Evolutionary conservation across 1,140 invertebrate species (phyloP), one percentile per base, ranked within the genome.

Genomic region (Drosophila funebris): DNA sequence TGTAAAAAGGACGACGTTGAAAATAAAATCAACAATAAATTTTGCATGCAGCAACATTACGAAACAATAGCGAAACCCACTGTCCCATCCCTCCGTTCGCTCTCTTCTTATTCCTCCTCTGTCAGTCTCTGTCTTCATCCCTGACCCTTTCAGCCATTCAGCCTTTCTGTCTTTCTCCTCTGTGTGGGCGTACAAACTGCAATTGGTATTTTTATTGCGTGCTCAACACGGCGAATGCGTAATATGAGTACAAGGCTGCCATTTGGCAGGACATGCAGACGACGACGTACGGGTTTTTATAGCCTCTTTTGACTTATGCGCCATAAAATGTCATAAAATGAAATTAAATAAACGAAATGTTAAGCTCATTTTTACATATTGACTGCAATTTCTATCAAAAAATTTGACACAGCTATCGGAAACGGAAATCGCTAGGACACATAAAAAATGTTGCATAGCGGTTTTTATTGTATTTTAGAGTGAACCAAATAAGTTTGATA

Each of bases 21-120:
- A 87, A 85, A 85, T 85, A 85, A 85, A 85, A 85, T 87, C 82
- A 85, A 85, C 82, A 85, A 85, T 85, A 85, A 85, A 85, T 85
- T 85, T 82, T 85, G 78, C 83, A 85, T 85, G 82, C 71, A 78
- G 74, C 70, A 70, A 87, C 83, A 85, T 85, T 85, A 85, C 82
- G 82, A 85, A 85, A 85, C 82, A 85, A 85, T 87, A 84, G 74
- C 74, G 41, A 61, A 56, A 7, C 46, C 39, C 22, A 9, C 20
- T 6, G 1, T 18, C 48, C 3, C 16, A 4, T 50, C 5, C 18
- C 9, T 37, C 27, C 13, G 0, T 41, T 36, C 16, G 8, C 53
- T 41, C 57, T 41, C 20, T 6, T 39, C 7, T 4, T 14, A 6
- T 0, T 27, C 22, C 27, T 4, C 7, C 11, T 33, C 20, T 24